Percentiles rank a stretch among this genome's conserved stretches.
phyloP scores from a whole-genome alignment of 2,888 invertebrate species.

The Cerastis leucographa region DNA sequence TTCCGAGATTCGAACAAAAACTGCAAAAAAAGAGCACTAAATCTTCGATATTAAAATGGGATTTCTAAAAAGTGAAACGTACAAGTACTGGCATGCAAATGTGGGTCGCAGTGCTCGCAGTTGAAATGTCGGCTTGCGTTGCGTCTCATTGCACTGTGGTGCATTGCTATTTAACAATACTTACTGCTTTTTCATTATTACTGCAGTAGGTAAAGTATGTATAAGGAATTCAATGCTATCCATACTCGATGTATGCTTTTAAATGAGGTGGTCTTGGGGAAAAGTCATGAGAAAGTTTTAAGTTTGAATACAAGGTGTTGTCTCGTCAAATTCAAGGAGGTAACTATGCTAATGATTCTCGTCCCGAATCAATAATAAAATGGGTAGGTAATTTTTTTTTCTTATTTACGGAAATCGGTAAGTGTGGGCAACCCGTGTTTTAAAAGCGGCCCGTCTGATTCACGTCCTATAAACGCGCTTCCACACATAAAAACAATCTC shows the following conservation, averaged over 20 bases:
- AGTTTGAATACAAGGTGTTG: too few relatives aligned
- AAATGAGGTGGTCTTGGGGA: too few relatives aligned
- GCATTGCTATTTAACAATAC: constrained; percentile 53
- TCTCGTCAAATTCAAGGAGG: too few relatives aligned
- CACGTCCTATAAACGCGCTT: too few relatives aligned
- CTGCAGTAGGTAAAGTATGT: constrained; percentile 5
- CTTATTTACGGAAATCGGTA: too few relatives aligned
- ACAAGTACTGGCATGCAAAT: constrained; percentile 53
- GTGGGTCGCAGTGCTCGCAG: constrained; percentile 66
- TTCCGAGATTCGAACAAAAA: neutral
- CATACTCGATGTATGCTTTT: neutral
- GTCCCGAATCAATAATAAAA: too few relatives aligned
- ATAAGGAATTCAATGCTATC: constrained; percentile 19
- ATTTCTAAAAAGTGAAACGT: constrained; percentile 68
- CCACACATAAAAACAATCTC: too few relatives aligned
- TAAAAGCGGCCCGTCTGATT: too few relatives aligned
- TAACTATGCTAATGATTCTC: too few relatives aligned
- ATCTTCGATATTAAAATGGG: constrained; percentile 59
- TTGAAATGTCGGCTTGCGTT: constrained; percentile 39
- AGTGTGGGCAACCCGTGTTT: too few relatives aligned
- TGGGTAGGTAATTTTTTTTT: too few relatives aligned
- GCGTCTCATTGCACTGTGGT: constrained; percentile 55
- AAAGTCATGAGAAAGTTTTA: too few relatives aligned
- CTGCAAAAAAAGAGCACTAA: constrained; percentile 4
- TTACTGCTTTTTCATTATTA: constrained; percentile 39